Base-by-base conservation (phyloP, 2,888 invertebrate species). In the Caenorhabditis sulstoni region DNA sequence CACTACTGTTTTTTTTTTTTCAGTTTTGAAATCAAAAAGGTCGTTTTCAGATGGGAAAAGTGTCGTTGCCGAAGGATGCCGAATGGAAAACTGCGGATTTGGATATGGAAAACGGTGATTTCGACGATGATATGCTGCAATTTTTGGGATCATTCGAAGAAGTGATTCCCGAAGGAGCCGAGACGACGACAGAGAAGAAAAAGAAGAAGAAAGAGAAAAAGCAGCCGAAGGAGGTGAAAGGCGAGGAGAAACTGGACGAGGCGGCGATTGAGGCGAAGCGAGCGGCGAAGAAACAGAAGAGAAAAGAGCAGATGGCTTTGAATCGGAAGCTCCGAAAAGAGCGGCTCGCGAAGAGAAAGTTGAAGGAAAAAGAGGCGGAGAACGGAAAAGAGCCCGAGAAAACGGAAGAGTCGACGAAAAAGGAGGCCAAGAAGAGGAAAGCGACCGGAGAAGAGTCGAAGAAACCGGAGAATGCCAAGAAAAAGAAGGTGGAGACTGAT, bases 111-210 rank as follows among this genome's bases (percentile, higher is more conserved):
- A 3, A 7, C 61, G 77, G 66, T 11, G 78, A 82, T 50, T 84
- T 84, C 70, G 35, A 73, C 20, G 82, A 84, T 55, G 81, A 79
- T 7, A 66, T 77, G 53, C 71, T 84, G 9, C 68, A 68, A 8
- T 84, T 78, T 58, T 41, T 86, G 9, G 83, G 81, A 1, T 75
- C 81, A 9, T 86, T 86, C 64, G 82, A 86, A 65, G 85, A 84
- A 75, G 52, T 83, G 23, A 50, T 83, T 16, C 81, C 81, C 4
- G 77, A 79, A 49, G 57, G 52, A 14, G 0, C 71, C 11, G 39
- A 58, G 16, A 58, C 4, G 14, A 9, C 16, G 7, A 29, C n/a
- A 0, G 47, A 47, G 18, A 50, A 37, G 41, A 78, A 53, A 45
- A 45, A 53, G 49, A 23, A 16, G 5, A 49, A 67, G 18, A 44